Base-by-base conservation (phyloP, 2,113 vertebrate species). In the Empidonax traillii region DNA sequence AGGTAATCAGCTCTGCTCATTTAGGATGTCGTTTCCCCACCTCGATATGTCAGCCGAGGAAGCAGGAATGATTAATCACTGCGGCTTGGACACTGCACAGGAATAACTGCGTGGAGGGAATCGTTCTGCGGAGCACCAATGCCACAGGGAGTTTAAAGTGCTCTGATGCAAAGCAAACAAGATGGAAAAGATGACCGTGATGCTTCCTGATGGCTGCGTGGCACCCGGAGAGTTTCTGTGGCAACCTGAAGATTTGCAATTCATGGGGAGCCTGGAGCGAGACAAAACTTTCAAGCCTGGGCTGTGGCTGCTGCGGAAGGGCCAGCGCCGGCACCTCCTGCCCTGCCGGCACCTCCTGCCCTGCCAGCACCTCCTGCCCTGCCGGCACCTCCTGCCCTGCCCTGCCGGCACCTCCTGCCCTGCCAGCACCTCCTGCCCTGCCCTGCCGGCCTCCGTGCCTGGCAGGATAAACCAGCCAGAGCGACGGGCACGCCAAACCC, bases 1-100 rank as follows among this genome's bases (percentile, higher is more conserved):
- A 98, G 98, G 98, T 98, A 98, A 98, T 98, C 98, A 98, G 98
- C 98, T 97, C 96, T 97, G 97, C 98, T 98, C 98, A 97, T 98
- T 98, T 98, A 97, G 97, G 97, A 97, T 98, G 97, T 98, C 96
- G 95, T 98, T 98, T 97, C 95, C 97, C 98, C 95, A 97, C 97
- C 97, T 97, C 95, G 68, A 88, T 91, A 77, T 98, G 98, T 98
- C 98, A 98, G 96, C 93, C 89, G 62, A 44, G 97, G 98, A 97
- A 97, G 97, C 96, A 49, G 93, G 94, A 94, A 98, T 98, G 98
- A 98, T 98, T 97, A 98, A 98, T 98, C 62, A 25, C 97, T 89
- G 94, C 53, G 35, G 95, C 96, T 96, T 85, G 97, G 98, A 97
- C 97, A 94, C 92, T 63, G 96, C 95, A 41, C 96, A 91, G 41